Percentiles rank a stretch among this genome's conserved stretches.
Conservation (phyloP, 2,797 vertebrate species). For the Pygocentrus nattereri region DNA sequence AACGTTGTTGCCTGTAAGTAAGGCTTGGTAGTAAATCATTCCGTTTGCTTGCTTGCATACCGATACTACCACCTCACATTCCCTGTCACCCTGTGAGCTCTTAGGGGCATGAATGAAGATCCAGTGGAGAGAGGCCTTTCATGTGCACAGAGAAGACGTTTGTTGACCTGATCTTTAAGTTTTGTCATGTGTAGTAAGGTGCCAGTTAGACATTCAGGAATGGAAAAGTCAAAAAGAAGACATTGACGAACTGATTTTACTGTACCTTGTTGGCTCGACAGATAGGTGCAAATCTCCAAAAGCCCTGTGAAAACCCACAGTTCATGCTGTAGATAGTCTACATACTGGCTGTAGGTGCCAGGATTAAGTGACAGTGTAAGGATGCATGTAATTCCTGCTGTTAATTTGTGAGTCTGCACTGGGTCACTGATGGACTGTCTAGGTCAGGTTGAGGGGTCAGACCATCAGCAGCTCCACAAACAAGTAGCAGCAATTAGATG, state of each 20-base stretch:
- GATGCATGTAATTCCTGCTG: constrained; percentile 66
- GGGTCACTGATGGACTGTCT: constrained; percentile 65
- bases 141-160: background rate
- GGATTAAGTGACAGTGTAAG: constrained; percentile 67
- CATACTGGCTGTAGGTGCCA: constrained; percentile 61
- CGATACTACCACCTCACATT: background rate
- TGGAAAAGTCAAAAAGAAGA: background rate
- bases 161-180: background rate
- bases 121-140: background rate
- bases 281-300: constrained; percentile 4
- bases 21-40: constrained; percentile 12
- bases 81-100: background rate
- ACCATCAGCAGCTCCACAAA: constrained; percentile 68
- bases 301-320: constrained; percentile 4
- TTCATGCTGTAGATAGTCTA: constrained; percentile 20
- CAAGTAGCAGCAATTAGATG: constrained; percentile 69
- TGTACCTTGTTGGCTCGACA: constrained; percentile 3
- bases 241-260: background rate
- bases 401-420: constrained; percentile 70
- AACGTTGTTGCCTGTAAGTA: background rate
- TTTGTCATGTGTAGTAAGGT: background rate
- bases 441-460: constrained; percentile 65
- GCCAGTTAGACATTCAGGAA: background rate
- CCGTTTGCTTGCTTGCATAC: background rate
- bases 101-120: background rate